Conservation (phyloP, 1,140 invertebrate genomes). For the Laupala kohalensis region DNA sequence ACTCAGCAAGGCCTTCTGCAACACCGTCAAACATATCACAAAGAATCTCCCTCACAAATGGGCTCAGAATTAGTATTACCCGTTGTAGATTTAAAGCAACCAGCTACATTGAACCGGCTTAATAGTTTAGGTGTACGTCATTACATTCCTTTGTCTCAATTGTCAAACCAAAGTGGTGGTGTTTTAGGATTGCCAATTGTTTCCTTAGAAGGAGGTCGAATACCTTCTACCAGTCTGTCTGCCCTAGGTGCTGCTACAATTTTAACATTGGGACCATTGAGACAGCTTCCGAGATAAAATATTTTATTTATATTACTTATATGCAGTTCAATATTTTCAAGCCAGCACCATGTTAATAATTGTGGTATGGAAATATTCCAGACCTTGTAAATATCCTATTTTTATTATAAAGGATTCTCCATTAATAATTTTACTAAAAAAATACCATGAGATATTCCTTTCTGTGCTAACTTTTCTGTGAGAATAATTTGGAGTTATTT, state of each 20-base stretch:
- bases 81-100: conserved; percentile 54
- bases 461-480: too few species aligned
- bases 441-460: too few species aligned
- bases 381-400: background rate
- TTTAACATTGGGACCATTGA: conserved; percentile 53
- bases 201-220: conserved; percentile 46
- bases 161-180: conserved; percentile 42
- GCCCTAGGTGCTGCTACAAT: conserved; percentile 51
- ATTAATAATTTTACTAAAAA: conserved; percentile 77
- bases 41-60: conserved; percentile 24
- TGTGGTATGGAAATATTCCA: too few species aligned
- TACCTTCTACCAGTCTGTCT: conserved; percentile 43
- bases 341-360: too few species aligned
- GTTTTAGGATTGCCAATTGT: conserved; percentile 59
- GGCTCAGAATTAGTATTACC: conserved; percentile 51
- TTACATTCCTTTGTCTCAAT: conserved; percentile 54
- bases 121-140: conserved; percentile 52
- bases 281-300: conserved; percentile 35
- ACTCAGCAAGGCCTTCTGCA: conserved; percentile 46
- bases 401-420: conserved; percentile 57
- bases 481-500: too few species aligned
- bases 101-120: conserved; percentile 44
- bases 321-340: background rate
- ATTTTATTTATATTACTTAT: background rate
- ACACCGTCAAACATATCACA: conserved; percentile 56